These are phyloP conservation scores for Sardina pilchardus DNA, from an alignment of 2,113 vertebrate species.

Conservation along the genomic window DNA sequence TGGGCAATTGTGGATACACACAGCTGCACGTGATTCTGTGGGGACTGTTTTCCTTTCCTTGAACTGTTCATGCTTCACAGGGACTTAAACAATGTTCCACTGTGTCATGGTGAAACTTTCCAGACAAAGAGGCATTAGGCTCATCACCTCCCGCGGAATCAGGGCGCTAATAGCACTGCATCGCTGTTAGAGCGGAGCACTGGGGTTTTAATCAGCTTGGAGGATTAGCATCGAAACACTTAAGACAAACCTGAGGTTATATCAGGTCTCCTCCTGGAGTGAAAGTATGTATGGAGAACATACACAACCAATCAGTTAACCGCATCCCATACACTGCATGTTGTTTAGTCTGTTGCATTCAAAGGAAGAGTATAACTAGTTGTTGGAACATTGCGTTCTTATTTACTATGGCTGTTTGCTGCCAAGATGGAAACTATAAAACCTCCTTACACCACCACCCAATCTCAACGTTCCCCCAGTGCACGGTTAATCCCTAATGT, in stretches of 20 bases:
- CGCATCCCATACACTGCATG: not conserved
- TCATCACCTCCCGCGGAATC: not conserved
- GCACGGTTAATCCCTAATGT: not conserved
- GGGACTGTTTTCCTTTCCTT: not conserved
- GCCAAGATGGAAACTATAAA: not conserved
- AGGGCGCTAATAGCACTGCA: not conserved
- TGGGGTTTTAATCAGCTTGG: not conserved
- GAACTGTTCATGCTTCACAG: too few species aligned
- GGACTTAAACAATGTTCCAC: not conserved
- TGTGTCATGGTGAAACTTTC: not conserved
- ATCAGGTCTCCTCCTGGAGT: not conserved
- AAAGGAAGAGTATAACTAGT: not conserved
- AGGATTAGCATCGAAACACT: not conserved
- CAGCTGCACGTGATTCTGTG: not conserved
- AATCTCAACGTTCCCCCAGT: not conserved
- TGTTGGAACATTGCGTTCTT: conserved; percentile 2
- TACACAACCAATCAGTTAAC: not conserved
- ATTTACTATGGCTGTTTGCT: not conserved
- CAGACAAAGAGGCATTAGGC: not conserved
- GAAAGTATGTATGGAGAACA: not conserved
- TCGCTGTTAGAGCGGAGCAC: not conserved
- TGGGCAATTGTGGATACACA: not conserved
- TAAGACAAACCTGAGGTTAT: not conserved
- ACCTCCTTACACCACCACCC: not conserved
- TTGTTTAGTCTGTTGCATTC: not conserved